Base-by-base conservation (phyloP, 2,888 invertebrate genomes). In the Germaria angustata region DNA sequence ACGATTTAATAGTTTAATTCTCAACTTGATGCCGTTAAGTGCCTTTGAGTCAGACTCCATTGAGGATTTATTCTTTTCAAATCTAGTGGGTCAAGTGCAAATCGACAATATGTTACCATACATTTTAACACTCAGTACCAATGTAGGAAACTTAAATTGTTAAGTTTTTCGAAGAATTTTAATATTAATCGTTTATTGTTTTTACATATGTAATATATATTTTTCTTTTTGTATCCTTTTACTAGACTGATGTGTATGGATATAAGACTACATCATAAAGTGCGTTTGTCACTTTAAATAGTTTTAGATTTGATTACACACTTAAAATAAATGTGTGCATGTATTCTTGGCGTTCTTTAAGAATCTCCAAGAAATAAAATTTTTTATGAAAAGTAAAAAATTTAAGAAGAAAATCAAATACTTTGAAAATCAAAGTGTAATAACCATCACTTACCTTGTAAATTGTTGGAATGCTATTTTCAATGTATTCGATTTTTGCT, bases 31-130 rank as follows among this genome's bases (percentile, higher is more conserved):
- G 0, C 94, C 95, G 5, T 91, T 96, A 24, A 92, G 95, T 85
- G 93, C 94, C 85, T 94, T 95, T 89, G 94, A 95, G 75, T 95
- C 95, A 1, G 92, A 94, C 13, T 93, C 96, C 81, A 92, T 98
- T 69, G 98, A 98, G 91, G 98, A 98, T 88, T 93, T 98, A 71
- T 98, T 98, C 92, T 98, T 98, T 89, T 95, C 97, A 3, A 97
- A 96, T 65, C 93, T 98, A 82, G 95, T 98, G 59, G 98, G 98
- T 5, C 96, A 96, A 90, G 96, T 99, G 86, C 97, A 97, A 92
- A 98, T 99, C 80, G 98, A 99, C 89, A 97, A 96, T 88, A 96
- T 99, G 86, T 96, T 99, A 91, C 98, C 98, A 32, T 97, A 95
- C 87, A 95, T 99, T 88, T 93, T 99, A 86, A 95, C 90, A 86